Conservation (phyloP, 2,113 vertebrate species). For the Pseudorhombus dupliciocellatus region DNA sequence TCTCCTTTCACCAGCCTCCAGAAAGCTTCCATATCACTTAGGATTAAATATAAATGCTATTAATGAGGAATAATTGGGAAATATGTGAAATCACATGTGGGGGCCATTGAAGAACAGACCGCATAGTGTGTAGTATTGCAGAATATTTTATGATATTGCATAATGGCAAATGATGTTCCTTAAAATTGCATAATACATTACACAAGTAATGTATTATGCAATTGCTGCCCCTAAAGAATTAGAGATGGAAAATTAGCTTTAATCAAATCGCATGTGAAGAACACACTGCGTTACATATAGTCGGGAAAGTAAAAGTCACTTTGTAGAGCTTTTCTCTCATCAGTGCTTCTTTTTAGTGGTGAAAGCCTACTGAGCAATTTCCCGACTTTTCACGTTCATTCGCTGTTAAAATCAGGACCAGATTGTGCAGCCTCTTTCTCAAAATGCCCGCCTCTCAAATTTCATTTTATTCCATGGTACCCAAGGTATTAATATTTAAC, state of each 20-base stretch:
- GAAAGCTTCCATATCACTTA: no score
- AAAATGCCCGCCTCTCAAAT: conserved; percentile 4
- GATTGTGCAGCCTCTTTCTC: conserved; percentile 21
- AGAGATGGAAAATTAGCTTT: not conserved
- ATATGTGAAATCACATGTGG: not conserved
- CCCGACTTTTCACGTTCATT: conserved; percentile 59
- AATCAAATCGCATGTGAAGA: not conserved
- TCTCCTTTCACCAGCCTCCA: no score
- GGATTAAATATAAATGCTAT: not conserved
- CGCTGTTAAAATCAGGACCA: conserved; percentile 57
- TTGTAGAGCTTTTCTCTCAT: conserved; percentile 39
- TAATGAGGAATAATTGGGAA: not conserved
- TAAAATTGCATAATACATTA: not conserved
- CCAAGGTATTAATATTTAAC: conserved; percentile 9
- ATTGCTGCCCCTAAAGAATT: not conserved
- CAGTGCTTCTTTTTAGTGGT: conserved; percentile 60
- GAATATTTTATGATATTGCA: not conserved
- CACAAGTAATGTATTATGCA: not conserved
- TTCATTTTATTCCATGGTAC: conserved; percentile 18
- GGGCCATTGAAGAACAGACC: not conserved
- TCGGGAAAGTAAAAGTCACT: not conserved
- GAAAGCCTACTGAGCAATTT: not conserved
- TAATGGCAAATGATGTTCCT: not conserved
- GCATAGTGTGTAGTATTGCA: not conserved
- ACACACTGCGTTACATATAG: not conserved